These are phyloP conservation scores for Anoplolepis gracilipes DNA, from an alignment of 1,140 invertebrate species.

Conservation along the genomic window DNA sequence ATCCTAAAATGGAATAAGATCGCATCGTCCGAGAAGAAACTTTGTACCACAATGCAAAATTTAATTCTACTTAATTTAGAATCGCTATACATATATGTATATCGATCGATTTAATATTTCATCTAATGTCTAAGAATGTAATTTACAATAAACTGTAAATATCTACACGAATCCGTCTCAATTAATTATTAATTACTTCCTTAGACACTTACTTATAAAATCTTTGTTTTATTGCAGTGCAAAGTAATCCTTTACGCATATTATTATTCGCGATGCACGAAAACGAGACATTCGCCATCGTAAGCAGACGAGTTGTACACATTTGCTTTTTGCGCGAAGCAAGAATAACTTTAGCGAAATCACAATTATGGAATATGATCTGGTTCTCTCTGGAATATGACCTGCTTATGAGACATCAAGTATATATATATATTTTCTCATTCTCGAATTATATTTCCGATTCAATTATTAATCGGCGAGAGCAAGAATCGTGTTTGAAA, in stretches of 20 bases:
- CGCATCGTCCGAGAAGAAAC: not conserved
- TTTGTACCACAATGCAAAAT: conserved; percentile 16
- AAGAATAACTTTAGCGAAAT: conserved; percentile 6
- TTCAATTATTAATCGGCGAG: not conserved
- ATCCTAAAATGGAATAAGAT: conserved; percentile 1
- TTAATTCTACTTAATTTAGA: conserved; percentile 22
- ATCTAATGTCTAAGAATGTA: conserved; percentile 25
- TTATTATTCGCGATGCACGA: not conserved
- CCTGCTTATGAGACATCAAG: not conserved
- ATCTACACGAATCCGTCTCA: not conserved
- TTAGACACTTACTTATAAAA: conserved; percentile 24
- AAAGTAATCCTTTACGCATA: not conserved
- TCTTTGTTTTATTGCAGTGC: not conserved
- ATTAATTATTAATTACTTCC: conserved; percentile 1
- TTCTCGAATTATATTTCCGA: not conserved
- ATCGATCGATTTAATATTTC: not conserved
- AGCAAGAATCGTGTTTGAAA: not conserved
- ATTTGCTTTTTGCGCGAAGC: conserved; percentile 6
- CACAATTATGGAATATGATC: not conserved
- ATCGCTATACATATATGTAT: not conserved
- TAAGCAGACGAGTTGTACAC: not conserved
- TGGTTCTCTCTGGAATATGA: conserved; percentile 31
- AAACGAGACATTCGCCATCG: not conserved
- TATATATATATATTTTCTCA: not conserved
- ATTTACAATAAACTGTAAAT: conserved; percentile 18